A percentile compares a stretch with the other conserved stretches of the same genome.
Evolutionary conservation across 1,140 invertebrate species (phyloP).

Genomic region (Trachymyrmex septentrionalis): DNA sequence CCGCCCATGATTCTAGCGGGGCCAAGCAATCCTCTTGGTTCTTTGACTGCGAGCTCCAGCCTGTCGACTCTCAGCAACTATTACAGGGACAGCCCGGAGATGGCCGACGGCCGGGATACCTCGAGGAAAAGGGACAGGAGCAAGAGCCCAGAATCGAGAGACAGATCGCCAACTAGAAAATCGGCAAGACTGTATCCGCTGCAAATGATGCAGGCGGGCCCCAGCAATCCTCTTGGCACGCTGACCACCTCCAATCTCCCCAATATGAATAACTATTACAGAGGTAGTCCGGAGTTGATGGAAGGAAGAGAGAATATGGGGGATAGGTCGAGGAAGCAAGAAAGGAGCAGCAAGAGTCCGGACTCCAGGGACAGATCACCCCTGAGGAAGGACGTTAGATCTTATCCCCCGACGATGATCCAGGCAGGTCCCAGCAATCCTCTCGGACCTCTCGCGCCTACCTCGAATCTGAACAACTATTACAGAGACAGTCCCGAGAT

Average conservation of each 20-base stretch:
- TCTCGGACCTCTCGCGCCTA: slow-evolving; percentile 83
- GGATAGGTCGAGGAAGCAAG: slow-evolving; percentile 76
- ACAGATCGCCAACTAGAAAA: slow-evolving; percentile 69
- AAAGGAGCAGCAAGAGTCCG: slow-evolving; percentile 86
- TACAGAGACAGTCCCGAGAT: slow-evolving; percentile 84
- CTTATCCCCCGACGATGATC: slow-evolving; percentile 89
- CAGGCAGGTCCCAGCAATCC: slow-evolving; percentile 88
- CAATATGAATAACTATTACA: slow-evolving; percentile 90
- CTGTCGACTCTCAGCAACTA: slow-evolving; percentile 89
- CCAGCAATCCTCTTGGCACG: slow-evolving; percentile 86
- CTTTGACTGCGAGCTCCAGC: slow-evolving; percentile 88
- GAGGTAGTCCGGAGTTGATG: slow-evolving; percentile 82
- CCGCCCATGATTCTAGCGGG: slow-evolving; percentile 89
- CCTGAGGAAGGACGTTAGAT: slow-evolving; percentile 74
- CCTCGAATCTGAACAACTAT: slow-evolving; percentile 65
- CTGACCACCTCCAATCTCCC: slow-evolving; percentile 87
- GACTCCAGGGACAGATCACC: slow-evolving; percentile 66
- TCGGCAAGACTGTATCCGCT: slow-evolving; percentile 90
- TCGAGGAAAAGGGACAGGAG: slow-evolving; percentile 66
- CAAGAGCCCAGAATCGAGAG: slow-evolving; percentile 62
- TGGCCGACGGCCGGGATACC: slow-evolving; percentile 82
- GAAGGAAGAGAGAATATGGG: slow-evolving; percentile 80
- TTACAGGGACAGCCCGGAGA: slow-evolving; percentile 87
- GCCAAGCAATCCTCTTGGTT: slow-evolving; percentile 87
- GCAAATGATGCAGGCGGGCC: slow-evolving; percentile 89